Base-by-base conservation (phyloP, 1,140 invertebrate genomes). In the Aphaenogaster floridana region DNA sequence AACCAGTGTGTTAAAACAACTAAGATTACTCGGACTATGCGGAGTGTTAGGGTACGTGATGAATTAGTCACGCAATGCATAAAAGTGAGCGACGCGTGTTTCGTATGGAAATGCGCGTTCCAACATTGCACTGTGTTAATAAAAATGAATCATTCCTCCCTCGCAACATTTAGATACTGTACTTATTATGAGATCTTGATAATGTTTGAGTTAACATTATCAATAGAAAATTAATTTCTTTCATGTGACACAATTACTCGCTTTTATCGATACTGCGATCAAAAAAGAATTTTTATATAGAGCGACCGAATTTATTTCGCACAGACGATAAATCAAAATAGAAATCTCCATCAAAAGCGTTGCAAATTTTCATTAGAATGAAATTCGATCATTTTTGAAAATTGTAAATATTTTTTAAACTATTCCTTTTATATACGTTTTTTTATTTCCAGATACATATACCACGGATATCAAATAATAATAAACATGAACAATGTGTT, bases 1-100 rank as follows among this genome's bases (percentile, higher is more conserved):
- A 36, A 42, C 48, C 13, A 45, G 64, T 42, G 15, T 69, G 78
- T 69, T 52, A 54, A 81, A 66, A 81, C 48, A 81, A 69, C 36
- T 28, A 81, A 57, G 50, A 28, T 71, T 69, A 69, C 48, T 57
- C 48, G 5, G 8, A 52, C 9, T 17, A 28, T 36, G n/a, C 50
- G 36, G 36, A 69, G 45, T 21, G 61, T 68, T 68, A 68, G 48
- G 13, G n/a, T 68, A 54, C 63, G 78, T 80, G 50, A 81, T 81
- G 64, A 71, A 81, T 81, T 81, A 69, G 78, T 81, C 78, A 81
- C 78, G 78, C 78, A 81, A 81, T 45, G 50, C 2, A 15, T 66
- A 57, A 69, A 17, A 28, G 36, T 69, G 48, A 81, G 7, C 9
- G 50, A 57, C 45, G 50, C 50, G 21, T 42, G 42, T 21, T 39